These are phyloP conservation scores for Denticeps clupeoides DNA, from an alignment of 2,797 vertebrate species.

Conservation along the genomic window DNA sequence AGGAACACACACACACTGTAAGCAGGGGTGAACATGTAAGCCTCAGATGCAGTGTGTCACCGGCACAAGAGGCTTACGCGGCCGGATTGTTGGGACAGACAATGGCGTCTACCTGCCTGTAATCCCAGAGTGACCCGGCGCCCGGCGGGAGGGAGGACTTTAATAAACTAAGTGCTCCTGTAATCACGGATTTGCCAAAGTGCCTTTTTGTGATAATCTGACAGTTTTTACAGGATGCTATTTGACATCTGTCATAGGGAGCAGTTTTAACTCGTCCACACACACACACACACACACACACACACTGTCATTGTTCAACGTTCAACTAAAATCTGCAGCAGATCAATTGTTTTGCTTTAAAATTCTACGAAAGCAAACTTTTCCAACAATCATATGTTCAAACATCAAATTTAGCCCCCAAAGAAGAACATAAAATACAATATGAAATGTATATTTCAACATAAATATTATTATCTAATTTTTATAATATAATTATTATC, in stretches of 20 bases:
- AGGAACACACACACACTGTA: slow-evolving; percentile 9
- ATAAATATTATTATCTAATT: too few species aligned
- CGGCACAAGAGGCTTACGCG: slow-evolving; percentile 38
- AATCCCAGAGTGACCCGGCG: slow-evolving; percentile 52
- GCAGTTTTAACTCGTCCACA: slow-evolving; percentile 37
- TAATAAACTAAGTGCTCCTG: slow-evolving; percentile 74
- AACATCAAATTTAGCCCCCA: too few species aligned
- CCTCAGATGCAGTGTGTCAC: background rate
- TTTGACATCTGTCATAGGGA: slow-evolving; percentile 62
- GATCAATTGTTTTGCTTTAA: too few species aligned
- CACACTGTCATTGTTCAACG: background rate
- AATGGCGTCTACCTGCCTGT: slow-evolving; percentile 69
- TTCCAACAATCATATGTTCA: too few species aligned
- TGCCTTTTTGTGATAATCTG: slow-evolving; percentile 71
- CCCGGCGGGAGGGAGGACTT: slow-evolving; percentile 53
- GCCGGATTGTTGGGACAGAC: slow-evolving; percentile 58
- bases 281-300: background rate
- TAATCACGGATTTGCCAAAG: slow-evolving; percentile 70
- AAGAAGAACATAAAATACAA: too few species aligned
- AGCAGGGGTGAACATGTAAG: slow-evolving; percentile 4
- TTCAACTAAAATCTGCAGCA: too few species aligned
- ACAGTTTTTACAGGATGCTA: slow-evolving; percentile 67
- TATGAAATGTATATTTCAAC: too few species aligned
- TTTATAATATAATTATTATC: too few species aligned
- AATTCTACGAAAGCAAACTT: too few species aligned